These are phyloP conservation scores for Notothenia coriiceps DNA, from an alignment of 2,113 vertebrate species.

Conservation along the genomic window DNA sequence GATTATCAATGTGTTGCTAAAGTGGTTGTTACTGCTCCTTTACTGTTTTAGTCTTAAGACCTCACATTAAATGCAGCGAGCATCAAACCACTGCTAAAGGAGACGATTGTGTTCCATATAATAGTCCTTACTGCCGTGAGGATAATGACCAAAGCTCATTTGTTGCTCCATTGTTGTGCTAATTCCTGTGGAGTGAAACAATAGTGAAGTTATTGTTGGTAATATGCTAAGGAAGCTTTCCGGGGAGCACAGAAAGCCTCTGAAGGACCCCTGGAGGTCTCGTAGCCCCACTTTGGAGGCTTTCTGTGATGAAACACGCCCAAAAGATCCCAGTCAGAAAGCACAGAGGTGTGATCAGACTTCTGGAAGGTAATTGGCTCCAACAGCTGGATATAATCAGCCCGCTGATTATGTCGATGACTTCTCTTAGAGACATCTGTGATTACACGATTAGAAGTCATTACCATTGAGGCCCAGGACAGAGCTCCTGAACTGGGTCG, in stretches of 20 bases:
- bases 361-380: conserved; percentile 66
- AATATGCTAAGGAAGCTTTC: neutral
- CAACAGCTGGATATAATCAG: conserved; percentile 69
- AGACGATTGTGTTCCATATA: conserved; percentile 16
- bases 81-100: neutral
- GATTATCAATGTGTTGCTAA: too few relatives aligned
- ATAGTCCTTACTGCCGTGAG: conserved; percentile 20
- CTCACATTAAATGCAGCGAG: neutral
- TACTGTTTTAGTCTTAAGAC: neutral
- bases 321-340: conserved; percentile 40
- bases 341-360: conserved; percentile 40
- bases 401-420: conserved; percentile 68
- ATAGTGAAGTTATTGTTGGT: neutral
- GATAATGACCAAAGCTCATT: conserved; percentile 19
- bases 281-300: conserved; percentile 24
- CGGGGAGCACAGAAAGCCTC: neutral
- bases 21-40: neutral
- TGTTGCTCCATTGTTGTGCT: neutral
- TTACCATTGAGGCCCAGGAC: conserved; percentile 66
- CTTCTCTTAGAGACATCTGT: conserved; percentile 68
- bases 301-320: conserved; percentile 22
- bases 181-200: conserved; percentile 15
- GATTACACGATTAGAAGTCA: conserved; percentile 76
- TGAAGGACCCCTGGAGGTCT: neutral
- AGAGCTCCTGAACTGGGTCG: conserved; percentile 41